A percentile compares a stretch with the other conserved stretches of the same genome.
These are phyloP conservation scores for Hesperophylax magnus DNA, from an alignment of 1,140 invertebrate species.

Conservation along the genomic window DNA sequence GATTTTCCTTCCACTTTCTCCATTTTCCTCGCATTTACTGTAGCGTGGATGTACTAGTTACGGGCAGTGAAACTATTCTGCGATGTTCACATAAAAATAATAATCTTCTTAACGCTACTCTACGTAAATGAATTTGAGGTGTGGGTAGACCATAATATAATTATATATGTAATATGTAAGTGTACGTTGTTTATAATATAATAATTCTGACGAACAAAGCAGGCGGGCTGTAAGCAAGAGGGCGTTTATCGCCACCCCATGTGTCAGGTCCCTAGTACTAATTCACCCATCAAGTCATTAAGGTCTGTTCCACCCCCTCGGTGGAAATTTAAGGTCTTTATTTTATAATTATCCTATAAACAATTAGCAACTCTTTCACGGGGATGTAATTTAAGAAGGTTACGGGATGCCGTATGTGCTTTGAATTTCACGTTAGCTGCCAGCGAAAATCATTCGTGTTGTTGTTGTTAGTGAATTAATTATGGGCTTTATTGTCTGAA, in stretches of 20 bases:
- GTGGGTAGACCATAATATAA: no score
- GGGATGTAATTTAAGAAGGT: slow-evolving; percentile 44
- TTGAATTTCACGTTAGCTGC: slow-evolving; percentile 23
- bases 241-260: slow-evolving; percentile 29
- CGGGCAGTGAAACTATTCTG: no score
- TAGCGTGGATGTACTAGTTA: no score
- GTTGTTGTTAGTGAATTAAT: slow-evolving; percentile 27
- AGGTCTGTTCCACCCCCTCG: slow-evolving; percentile 17
- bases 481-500: slow-evolving; percentile 36
- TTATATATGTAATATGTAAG: neutral
- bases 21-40: no score
- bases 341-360: slow-evolving; percentile 57
- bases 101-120: no score
- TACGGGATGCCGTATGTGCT: slow-evolving; percentile 41
- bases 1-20: no score
- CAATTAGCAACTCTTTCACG: slow-evolving; percentile 54
- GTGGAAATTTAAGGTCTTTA: slow-evolving; percentile 54
- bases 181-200: neutral
- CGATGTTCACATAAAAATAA: no score
- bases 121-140: no score
- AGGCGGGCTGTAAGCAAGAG: neutral
- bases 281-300: slow-evolving; percentile 48
- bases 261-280: slow-evolving; percentile 44
- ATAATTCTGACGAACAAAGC: neutral
- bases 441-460: slow-evolving; percentile 27